These are phyloP conservation scores for Cephus rjabovi DNA, from an alignment of 2,888 invertebrate genomes.

Conservation along the genomic window DNA sequence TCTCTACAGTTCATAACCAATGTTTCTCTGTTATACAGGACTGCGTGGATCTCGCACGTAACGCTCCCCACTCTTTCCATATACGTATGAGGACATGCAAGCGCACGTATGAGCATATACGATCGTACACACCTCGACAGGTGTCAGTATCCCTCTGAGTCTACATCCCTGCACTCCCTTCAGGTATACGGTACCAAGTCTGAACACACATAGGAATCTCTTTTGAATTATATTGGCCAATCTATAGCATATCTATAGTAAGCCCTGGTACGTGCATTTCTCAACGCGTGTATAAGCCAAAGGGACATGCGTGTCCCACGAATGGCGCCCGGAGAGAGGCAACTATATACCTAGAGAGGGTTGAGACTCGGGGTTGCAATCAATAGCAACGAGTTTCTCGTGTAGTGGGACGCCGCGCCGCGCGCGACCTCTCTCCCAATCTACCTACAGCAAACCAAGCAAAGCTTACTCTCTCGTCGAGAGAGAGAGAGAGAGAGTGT, in stretches of 20 bases:
- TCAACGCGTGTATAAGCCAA: background rate
- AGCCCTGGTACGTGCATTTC: background rate
- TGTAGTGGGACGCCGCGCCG: conserved; percentile 9
- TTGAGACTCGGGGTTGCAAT: conserved; percentile 42
- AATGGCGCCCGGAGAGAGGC: conserved; percentile 19
- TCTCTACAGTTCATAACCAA: conserved; percentile 11
- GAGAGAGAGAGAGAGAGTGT: background rate
- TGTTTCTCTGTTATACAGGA: background rate
- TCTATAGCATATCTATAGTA: background rate
- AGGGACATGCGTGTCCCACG: conserved; percentile 1
- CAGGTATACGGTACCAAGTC: background rate
- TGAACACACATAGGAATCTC: background rate
- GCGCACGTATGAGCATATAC: background rate
- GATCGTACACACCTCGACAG: background rate
- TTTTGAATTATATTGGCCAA: background rate
- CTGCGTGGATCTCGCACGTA: background rate
- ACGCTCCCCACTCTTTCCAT: background rate
- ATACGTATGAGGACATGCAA: background rate
- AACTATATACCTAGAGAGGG: background rate
- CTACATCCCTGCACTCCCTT: background rate
- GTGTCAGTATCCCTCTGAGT: background rate
- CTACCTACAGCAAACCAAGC: conserved; percentile 1
- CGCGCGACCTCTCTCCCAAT: conserved; percentile 1
- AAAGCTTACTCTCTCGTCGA: background rate
- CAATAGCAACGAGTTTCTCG: conserved; percentile 47